phyloP scores from a whole-genome alignment of 2,888 invertebrate species.

The Hecatera dysodea region DNA sequence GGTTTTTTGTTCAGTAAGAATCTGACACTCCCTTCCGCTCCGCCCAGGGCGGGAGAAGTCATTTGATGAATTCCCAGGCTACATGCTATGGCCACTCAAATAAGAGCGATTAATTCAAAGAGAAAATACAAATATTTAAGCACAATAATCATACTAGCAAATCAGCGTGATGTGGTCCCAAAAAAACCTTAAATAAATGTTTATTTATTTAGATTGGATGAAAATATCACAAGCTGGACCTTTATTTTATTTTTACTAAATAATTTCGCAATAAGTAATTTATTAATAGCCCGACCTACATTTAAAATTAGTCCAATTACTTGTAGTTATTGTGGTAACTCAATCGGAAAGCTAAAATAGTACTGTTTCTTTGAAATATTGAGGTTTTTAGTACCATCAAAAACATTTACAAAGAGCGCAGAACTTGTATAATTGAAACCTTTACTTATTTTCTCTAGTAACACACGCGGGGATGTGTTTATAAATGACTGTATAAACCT shows the following conservation, averaged over 20 bases:
- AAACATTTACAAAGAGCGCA: neutral
- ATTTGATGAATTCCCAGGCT: too few relatives aligned
- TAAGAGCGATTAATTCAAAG: neutral
- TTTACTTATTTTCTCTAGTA: conserved; percentile 5
- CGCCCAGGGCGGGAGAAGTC: too few relatives aligned
- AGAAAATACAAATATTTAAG: neutral
- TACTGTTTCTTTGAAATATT: neutral
- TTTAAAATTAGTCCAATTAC: neutral
- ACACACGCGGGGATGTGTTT: conserved; percentile 9
- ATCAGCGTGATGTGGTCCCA: neutral
- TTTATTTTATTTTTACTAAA: neutral
- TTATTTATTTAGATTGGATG: neutral
- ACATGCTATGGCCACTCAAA: too few relatives aligned
- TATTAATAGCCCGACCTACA: neutral
- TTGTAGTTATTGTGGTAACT: neutral
- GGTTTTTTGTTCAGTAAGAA: too few relatives aligned
- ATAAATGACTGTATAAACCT: conserved; percentile 35
- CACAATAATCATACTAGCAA: neutral
- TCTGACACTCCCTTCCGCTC: too few relatives aligned
- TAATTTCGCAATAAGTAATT: neutral
- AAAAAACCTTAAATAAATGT: too few relatives aligned
- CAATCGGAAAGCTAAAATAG: neutral
- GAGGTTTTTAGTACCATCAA: neutral
- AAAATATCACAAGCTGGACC: neutral
- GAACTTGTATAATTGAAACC: neutral